Evolutionary conservation across 1,140 invertebrate species (phyloP).

Genomic region (Pogonomyrmex californicus): DNA sequence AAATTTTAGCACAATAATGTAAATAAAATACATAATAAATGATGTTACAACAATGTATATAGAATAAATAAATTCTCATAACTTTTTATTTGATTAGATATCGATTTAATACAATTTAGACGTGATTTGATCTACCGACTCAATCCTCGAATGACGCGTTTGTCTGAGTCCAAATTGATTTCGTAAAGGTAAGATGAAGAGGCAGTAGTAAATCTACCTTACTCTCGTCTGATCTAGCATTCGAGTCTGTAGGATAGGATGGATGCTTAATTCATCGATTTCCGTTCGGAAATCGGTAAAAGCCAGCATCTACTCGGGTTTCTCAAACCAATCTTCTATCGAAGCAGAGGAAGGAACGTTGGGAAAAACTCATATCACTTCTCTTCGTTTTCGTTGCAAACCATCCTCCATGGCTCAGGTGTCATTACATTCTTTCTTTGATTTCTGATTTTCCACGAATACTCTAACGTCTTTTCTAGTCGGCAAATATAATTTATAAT

Average conservation of each 20-base stretch:
- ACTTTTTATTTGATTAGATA: conserved; percentile 12
- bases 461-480: background rate
- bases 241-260: conserved; percentile 67
- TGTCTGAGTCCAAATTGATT: conserved; percentile 56
- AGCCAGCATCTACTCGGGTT: conserved; percentile 38
- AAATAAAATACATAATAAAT: background rate
- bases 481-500: conserved; percentile 53
- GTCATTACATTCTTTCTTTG: conserved; percentile 52
- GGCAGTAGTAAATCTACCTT: conserved; percentile 66
- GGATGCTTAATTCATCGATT: conserved; percentile 77
- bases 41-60: background rate
- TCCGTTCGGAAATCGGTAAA: conserved; percentile 68
- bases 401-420: conserved; percentile 54
- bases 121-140: conserved; percentile 29
- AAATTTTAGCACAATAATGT: background rate
- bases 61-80: background rate
- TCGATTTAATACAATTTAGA: conserved; percentile 30
- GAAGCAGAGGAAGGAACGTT: conserved; percentile 50
- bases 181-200: conserved; percentile 58
- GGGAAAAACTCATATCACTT: conserved; percentile 62
- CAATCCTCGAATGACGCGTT: conserved; percentile 40
- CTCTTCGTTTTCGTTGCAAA: conserved; percentile 72
- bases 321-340: conserved; percentile 69
- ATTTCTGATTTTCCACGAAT: conserved; percentile 12
- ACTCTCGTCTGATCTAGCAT: conserved; percentile 59